These are phyloP conservation scores for Athripsodes cinereus DNA, from an alignment of 2,888 invertebrate genomes.

Conservation along the genomic window DNA sequence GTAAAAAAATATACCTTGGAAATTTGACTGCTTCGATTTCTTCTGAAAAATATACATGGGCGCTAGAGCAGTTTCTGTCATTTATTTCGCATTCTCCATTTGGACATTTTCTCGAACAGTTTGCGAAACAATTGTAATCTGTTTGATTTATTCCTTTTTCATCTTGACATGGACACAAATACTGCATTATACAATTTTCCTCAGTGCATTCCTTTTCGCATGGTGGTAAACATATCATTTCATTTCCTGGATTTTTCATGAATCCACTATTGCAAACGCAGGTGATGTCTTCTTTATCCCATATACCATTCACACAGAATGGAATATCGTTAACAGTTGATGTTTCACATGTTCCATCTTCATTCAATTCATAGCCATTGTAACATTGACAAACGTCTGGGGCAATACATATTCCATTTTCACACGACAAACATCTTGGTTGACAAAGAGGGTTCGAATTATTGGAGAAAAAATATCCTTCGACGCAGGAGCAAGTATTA, in stretches of 20 bases:
- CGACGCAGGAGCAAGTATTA: slow-evolving; percentile 28
- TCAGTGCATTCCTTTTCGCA: not conserved
- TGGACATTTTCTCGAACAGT: not conserved
- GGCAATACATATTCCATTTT: slow-evolving; percentile 18
- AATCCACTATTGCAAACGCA: not conserved
- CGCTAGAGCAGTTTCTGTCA: not conserved
- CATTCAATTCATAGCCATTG: slow-evolving; percentile 9
- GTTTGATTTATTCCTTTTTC: too few species aligned
- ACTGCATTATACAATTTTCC: not conserved
- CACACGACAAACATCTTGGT: slow-evolving; percentile 10
- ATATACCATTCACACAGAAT: not conserved
- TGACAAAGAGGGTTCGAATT: slow-evolving; percentile 17
- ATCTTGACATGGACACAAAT: not conserved
- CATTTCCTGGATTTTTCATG: not conserved
- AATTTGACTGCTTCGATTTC: too few species aligned
- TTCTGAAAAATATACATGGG: too few species aligned
- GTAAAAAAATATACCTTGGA: too few species aligned
- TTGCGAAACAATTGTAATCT: not conserved
- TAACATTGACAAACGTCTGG: slow-evolving; percentile 27
- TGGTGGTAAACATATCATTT: not conserved
- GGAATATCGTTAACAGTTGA: not conserved
- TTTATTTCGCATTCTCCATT: not conserved
- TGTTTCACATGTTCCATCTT: not conserved
- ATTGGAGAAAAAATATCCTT: slow-evolving; percentile 22
- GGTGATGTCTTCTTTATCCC: not conserved